phyloP scores from a whole-genome alignment of 2,113 vertebrate genomes.

The Hydropotes inermis region DNA sequence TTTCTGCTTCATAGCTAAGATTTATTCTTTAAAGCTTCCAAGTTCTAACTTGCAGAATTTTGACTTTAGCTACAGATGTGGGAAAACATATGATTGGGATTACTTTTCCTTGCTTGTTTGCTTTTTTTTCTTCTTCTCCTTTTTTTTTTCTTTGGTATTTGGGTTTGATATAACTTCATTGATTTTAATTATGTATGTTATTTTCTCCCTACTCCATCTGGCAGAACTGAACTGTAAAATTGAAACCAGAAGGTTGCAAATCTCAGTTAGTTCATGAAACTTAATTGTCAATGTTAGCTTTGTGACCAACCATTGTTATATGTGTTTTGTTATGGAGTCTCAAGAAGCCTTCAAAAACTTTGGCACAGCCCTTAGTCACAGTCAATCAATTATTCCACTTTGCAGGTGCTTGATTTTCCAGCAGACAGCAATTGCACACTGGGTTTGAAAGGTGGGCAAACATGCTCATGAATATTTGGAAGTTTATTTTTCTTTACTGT shows the following conservation, averaged over 20 bases:
- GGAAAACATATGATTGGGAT: not conserved
- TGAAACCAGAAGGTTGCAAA: slow-evolving; percentile 68
- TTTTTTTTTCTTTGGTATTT: not conserved
- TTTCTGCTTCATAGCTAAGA: not conserved
- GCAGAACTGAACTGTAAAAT: slow-evolving; percentile 69
- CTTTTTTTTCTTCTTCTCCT: not conserved
- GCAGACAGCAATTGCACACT: not conserved
- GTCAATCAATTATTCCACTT: slow-evolving; percentile 60
- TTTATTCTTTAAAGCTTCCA: not conserved
- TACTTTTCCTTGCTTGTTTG: not conserved
- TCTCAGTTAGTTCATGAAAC: slow-evolving; percentile 68
- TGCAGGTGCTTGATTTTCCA: slow-evolving; percentile 34
- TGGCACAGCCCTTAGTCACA: slow-evolving; percentile 51
- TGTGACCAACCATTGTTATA: slow-evolving; percentile 74
- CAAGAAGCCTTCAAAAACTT: slow-evolving; percentile 51
- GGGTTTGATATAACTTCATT: slow-evolving; percentile 51
- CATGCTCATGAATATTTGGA: slow-evolving; percentile 51
- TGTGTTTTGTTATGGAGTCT: slow-evolving; percentile 61
- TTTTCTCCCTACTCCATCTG: slow-evolving; percentile 68
- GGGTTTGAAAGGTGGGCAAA: slow-evolving; percentile 36
- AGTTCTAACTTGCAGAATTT: not conserved
- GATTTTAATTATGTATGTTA: slow-evolving; percentile 66
- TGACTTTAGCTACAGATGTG: not conserved
- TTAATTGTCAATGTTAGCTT: slow-evolving; percentile 57
- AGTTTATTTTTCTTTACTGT: slow-evolving; percentile 60